Percentiles rank a stretch among this genome's conserved stretches.
phyloP scores from a whole-genome alignment of 2,888 invertebrate genomes.

The Lucinisca nassula region DNA sequence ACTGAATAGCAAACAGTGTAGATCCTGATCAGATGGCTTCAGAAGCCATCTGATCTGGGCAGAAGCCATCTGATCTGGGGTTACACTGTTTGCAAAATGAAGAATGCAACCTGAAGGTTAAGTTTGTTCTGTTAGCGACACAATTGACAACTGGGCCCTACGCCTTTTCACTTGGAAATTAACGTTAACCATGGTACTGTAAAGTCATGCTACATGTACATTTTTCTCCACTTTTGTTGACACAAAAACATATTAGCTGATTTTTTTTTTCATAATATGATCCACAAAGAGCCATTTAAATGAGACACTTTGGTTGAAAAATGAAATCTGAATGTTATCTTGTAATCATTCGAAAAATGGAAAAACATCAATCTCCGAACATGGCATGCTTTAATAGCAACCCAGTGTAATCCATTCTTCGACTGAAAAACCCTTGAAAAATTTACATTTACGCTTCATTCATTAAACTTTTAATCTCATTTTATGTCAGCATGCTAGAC shows the following conservation, averaged over 20 bases:
- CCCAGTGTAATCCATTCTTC: neutral
- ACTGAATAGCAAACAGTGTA: too few relatives aligned
- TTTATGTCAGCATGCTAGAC: neutral
- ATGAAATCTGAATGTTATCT: neutral
- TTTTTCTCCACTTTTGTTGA: too few relatives aligned
- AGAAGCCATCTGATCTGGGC: too few relatives aligned
- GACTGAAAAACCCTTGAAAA: neutral
- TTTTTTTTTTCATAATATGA: neutral
- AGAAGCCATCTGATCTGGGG: too few relatives aligned
- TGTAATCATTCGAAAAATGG: neutral
- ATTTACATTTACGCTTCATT: neutral
- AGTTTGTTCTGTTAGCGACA: too few relatives aligned
- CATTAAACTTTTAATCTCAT: slow-evolving; percentile 9
- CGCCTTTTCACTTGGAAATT: too few relatives aligned
- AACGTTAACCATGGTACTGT: too few relatives aligned
- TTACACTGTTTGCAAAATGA: too few relatives aligned
- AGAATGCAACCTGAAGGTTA: too few relatives aligned
- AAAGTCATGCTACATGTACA: too few relatives aligned
- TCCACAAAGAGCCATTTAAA: neutral
- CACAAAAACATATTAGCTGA: neutral
- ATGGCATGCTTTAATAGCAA: neutral
- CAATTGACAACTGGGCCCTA: too few relatives aligned
- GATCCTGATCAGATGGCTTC: too few relatives aligned
- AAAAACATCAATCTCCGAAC: neutral
- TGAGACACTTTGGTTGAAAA: neutral